Conservation (phyloP, 2,888 invertebrate genomes). For the Eupithecia subfuscata region DNA sequence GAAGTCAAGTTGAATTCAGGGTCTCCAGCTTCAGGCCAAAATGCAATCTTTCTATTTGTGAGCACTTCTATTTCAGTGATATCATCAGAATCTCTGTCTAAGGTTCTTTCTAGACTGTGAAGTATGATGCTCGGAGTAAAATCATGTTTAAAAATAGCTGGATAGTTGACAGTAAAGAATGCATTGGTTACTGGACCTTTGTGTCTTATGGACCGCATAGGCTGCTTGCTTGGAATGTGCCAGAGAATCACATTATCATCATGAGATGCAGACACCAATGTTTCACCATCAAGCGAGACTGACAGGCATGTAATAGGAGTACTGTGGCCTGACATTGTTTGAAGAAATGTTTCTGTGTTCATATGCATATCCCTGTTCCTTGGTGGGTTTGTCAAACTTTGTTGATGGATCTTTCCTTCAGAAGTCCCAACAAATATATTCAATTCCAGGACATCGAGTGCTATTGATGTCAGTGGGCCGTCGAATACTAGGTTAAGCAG, state of each 20-base stretch:
- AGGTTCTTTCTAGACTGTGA: slow-evolving; percentile 86
- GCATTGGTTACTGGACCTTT: slow-evolving; percentile 91
- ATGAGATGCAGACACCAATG: slow-evolving; percentile 89
- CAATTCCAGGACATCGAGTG: slow-evolving; percentile 88
- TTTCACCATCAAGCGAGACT: slow-evolving; percentile 88
- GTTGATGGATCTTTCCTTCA: slow-evolving; percentile 88
- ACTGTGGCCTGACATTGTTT: slow-evolving; percentile 87
- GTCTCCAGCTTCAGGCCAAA: slow-evolving; percentile 66
- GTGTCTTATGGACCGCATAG: slow-evolving; percentile 87
- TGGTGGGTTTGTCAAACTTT: slow-evolving; percentile 87
- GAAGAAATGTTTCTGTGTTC: slow-evolving; percentile 76
- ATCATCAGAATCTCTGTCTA: slow-evolving; percentile 81
- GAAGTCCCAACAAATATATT: slow-evolving; percentile 89
- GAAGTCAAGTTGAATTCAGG: slow-evolving; percentile 45
- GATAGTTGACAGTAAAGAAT: slow-evolving; percentile 84
- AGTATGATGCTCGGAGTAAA: slow-evolving; percentile 83
- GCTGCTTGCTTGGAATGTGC: slow-evolving; percentile 91
- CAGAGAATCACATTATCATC: slow-evolving; percentile 91
- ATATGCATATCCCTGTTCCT: slow-evolving; percentile 87
- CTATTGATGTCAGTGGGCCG: slow-evolving; percentile 86
- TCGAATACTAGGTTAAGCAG: slow-evolving; percentile 90
- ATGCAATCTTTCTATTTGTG: slow-evolving; percentile 66
- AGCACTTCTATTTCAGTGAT: slow-evolving; percentile 74
- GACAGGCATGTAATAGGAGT: slow-evolving; percentile 88
- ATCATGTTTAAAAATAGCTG: slow-evolving; percentile 84